phyloP scores from a whole-genome alignment of 2,797 vertebrate genomes.

The Argyrosomus regius region DNA sequence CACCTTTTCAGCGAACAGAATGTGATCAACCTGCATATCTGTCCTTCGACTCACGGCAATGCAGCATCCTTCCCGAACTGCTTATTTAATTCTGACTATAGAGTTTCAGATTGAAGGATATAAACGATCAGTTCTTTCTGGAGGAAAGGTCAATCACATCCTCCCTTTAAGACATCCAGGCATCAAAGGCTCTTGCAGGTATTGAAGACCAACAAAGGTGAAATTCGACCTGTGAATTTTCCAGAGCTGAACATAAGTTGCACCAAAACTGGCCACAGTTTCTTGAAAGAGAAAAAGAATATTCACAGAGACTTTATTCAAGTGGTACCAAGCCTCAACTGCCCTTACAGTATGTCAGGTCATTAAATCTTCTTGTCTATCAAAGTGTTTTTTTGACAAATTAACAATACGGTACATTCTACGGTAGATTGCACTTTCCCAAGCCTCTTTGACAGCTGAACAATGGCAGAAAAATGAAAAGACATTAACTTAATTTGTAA shows the following conservation, averaged over 20 bases:
- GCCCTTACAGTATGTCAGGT: conserved; percentile 13
- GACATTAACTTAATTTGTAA: conserved; percentile 25
- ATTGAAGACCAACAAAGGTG: neutral
- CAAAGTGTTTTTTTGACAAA: conserved; percentile 35
- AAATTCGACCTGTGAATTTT: conserved; percentile 4
- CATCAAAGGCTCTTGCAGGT: neutral
- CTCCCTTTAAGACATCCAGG: neutral
- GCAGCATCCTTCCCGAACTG: neutral
- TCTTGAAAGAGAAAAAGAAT: neutral
- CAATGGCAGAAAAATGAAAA: conserved; percentile 40
- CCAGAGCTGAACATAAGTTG: neutral
- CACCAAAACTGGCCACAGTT: conserved; percentile 1
- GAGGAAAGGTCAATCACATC: neutral
- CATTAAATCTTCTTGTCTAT: conserved; percentile 40
- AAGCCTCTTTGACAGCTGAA: conserved; percentile 50
- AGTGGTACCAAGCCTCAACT: neutral
- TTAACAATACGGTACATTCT: conserved; percentile 37
- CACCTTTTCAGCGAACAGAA: neutral
- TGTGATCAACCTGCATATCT: neutral
- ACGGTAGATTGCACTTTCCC: conserved; percentile 32
- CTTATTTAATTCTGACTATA: neutral
- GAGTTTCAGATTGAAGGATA: neutral
- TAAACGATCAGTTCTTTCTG: neutral
- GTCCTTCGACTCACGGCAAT: conserved; percentile 16
- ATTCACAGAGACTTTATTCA: conserved; percentile 6